Evolutionary conservation across 2,113 vertebrate species (phyloP).

Genomic region (Plectropomus leopardus): DNA sequence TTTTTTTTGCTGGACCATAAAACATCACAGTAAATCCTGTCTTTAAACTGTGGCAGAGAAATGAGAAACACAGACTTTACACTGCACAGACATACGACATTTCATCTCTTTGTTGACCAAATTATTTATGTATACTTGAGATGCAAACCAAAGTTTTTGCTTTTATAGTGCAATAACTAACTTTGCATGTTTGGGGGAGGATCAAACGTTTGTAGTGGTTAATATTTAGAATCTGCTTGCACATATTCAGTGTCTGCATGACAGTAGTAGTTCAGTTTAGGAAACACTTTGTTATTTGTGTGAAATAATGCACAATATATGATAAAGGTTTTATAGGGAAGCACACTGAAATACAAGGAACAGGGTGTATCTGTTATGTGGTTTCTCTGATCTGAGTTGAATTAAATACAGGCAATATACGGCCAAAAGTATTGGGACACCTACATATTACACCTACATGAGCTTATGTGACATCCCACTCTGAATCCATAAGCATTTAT

Average conservation of each 20-base stretch:
- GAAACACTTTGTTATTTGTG: not conserved
- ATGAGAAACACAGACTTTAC: constrained; percentile 51
- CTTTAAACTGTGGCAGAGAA: constrained; percentile 31
- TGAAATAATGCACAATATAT: not conserved
- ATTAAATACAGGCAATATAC: no score
- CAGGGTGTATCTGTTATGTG: no score
- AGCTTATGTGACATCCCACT: no score
- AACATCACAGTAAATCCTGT: constrained; percentile 40
- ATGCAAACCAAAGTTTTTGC: constrained; percentile 5
- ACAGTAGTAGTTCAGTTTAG: no score
- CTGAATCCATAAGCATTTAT: no score
- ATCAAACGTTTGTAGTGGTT: not conserved
- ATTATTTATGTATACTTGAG: not conserved
- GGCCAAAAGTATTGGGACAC: no score
- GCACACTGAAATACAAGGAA: no score
- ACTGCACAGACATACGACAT: not conserved
- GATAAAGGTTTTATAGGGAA: no score
- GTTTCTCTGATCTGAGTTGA: no score
- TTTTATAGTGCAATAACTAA: not conserved
- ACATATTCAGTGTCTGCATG: not conserved
- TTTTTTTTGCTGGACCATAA: constrained; percentile 29
- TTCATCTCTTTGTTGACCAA: constrained; percentile 30
- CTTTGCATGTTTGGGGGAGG: not conserved
- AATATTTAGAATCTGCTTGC: not conserved
- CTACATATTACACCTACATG: no score